Evolutionary conservation across 2,797 vertebrate species (phyloP), one percentile per base, ranked within the genome.

Genomic region (Tinamus major): DNA sequence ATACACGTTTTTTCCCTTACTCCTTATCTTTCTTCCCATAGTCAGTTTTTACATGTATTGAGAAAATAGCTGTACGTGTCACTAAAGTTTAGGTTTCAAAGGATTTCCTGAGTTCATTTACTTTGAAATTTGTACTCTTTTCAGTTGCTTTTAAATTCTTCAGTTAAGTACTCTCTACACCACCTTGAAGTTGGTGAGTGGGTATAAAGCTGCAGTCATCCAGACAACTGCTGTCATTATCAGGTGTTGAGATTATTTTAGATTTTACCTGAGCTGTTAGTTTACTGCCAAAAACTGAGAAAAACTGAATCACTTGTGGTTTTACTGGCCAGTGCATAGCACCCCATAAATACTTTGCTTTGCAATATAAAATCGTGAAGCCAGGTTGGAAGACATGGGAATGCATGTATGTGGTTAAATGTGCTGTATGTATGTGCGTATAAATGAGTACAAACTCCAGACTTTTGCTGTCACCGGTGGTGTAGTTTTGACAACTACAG

Each of bases 21-120:
- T 89, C 89, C 65, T 90, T 93, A 87, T 81, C 70, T 92, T 96
- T 94, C 87, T 96, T 94, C 95, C 90, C 88, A 42, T 87, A 94
- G 90, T 84, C 80, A 27, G 46, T 95, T 94, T 93, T 94, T 69
- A 88, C 71, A 31, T 61, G 70, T 94, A 76, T 91, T 74, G 78
- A 80, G 92, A 93, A 94, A 95, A 94, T 94, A 97, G 71, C 80
- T 96, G 71, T 75, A 37, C 33, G 72, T 92, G 78, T 96, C 94
- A 93, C 86, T 89, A 79, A 96, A 93, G 83, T 96, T 96, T 96
- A 76, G 62, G 49, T 95, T 97, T 90, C 56, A 87, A 96, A 95
- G 89, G 82, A 64, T 81, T 58, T 96, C 79, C 79, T 62, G 90
- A 80, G 94, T 96, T 91, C 33, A 88, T 94, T 95, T 94, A 68